These are phyloP conservation scores for Hydrozoanthus gracilis DNA, from an alignment of 92 coral and sea anemone genomes.

Conservation along the genomic window DNA sequence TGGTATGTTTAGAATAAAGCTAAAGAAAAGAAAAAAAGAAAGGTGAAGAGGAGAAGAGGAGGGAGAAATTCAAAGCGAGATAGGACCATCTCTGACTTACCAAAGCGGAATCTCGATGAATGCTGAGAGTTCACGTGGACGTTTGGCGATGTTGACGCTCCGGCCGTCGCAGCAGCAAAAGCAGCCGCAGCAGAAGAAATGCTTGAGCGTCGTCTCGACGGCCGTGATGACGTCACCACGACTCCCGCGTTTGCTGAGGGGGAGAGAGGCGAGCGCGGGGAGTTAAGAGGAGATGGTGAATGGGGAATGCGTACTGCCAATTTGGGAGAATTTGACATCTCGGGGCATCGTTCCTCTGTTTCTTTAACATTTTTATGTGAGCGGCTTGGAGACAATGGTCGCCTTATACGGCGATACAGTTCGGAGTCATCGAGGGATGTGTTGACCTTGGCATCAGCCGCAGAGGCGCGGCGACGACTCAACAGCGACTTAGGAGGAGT, in stretches of 20 bases:
- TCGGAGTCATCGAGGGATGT: constrained; percentile 62
- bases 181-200: constrained; percentile 99
- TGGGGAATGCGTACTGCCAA: constrained; percentile 49
- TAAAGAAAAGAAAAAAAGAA: too few relatives aligned
- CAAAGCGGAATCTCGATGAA: constrained; percentile 85
- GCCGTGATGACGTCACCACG: constrained; percentile 94
- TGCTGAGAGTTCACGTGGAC: constrained; percentile 64
- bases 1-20: too few relatives aligned
- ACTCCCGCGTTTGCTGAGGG: constrained; percentile 87
- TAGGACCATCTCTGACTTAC: constrained; percentile 54
- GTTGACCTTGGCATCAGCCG: constrained; percentile 22
- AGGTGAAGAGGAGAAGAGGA: too few relatives aligned
- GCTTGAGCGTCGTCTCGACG: constrained; percentile 93
- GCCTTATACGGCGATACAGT: constrained; percentile 51
- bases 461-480: constrained; percentile 30
- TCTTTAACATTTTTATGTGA: constrained; percentile 76
- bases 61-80: too few relatives aligned
- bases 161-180: constrained; percentile 99
- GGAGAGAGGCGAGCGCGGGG: constrained; percentile 86
- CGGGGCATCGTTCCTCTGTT: constrained; percentile 74
- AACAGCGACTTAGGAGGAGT: constrained; percentile 38
- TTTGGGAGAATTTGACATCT: constrained; percentile 68
- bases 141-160: constrained; percentile 92
- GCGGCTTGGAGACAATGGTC: constrained; percentile 84
- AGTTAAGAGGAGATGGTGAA: constrained; percentile 73